Evolutionary conservation across 2,888 invertebrate species (phyloP).

Genomic region (Apeira syringaria): DNA sequence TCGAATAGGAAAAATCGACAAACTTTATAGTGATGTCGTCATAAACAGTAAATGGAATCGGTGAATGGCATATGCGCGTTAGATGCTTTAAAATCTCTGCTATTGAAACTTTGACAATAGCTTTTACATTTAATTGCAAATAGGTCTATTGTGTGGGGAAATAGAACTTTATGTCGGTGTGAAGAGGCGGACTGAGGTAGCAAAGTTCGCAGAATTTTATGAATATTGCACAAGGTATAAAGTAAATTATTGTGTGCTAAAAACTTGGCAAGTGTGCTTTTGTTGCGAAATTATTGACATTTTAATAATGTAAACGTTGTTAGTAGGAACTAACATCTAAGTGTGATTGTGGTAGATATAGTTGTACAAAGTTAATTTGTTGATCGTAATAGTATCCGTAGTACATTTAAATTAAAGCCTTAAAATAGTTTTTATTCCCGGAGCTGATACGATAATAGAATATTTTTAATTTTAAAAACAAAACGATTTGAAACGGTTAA

Average conservation of each 20-base stretch:
- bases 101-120: constrained; percentile 44
- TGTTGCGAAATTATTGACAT: not conserved
- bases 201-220: constrained; percentile 20
- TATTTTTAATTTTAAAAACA: too few species aligned
- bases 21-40: constrained; percentile 49
- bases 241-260: constrained; percentile 16
- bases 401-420: too few species aligned
- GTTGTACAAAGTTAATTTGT: too few species aligned
- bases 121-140: constrained; percentile 51
- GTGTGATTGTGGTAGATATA: too few species aligned
- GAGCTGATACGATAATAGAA: too few species aligned
- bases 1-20: constrained; percentile 2
- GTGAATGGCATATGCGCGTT: constrained; percentile 44
- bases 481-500: too few species aligned
- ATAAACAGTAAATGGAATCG: constrained; percentile 51
- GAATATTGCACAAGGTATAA: constrained; percentile 14
- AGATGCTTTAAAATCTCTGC: constrained; percentile 44
- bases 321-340: not conserved
- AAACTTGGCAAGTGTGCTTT: constrained; percentile 6
- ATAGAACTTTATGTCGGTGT: constrained; percentile 22
- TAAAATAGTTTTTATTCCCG: too few species aligned
- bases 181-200: constrained; percentile 20
- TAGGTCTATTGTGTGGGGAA: constrained; percentile 37
- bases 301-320: not conserved
- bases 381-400: too few species aligned